Evolutionary conservation across 2,113 vertebrate genomes (phyloP).

Genomic region (Callipepla squamata): DNA sequence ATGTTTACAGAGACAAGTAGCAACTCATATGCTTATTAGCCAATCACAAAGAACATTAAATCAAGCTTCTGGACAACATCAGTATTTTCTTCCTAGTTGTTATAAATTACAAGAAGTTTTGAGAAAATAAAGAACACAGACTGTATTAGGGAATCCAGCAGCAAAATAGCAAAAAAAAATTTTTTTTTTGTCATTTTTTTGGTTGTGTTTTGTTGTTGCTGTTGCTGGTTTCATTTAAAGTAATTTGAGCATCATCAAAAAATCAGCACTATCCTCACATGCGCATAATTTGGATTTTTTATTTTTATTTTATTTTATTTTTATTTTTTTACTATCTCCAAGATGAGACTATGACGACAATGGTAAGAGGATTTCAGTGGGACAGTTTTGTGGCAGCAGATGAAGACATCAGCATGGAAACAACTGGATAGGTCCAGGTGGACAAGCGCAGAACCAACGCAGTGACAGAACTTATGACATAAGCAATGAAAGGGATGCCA

Average conservation of each 20-base stretch:
- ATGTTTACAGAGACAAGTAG: background rate
- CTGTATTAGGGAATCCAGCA: background rate
- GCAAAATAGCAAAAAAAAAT: background rate
- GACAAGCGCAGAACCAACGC: background rate
- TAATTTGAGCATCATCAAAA: background rate
- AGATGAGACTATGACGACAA: rapidly evolving
- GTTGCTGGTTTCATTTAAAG: background rate
- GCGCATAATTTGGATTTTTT: background rate
- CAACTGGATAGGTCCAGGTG: rapidly evolving
- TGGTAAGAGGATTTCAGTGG: background rate
- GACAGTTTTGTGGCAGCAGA: background rate
- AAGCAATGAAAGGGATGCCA: background rate
- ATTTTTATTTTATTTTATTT: background rate
- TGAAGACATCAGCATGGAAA: background rate
- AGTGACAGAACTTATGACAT: background rate
- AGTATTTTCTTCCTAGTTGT: background rate
- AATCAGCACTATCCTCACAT: background rate
- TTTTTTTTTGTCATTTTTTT: background rate
- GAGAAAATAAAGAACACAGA: background rate
- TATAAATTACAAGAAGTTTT: background rate
- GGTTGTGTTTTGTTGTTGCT: rapidly evolving
- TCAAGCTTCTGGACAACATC: background rate
- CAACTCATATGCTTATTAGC: background rate
- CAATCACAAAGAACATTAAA: background rate
- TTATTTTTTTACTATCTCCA: background rate